Evolutionary conservation across 2,113 vertebrate genomes (phyloP).

Genomic region (Lamprotornis superbus): DNA sequence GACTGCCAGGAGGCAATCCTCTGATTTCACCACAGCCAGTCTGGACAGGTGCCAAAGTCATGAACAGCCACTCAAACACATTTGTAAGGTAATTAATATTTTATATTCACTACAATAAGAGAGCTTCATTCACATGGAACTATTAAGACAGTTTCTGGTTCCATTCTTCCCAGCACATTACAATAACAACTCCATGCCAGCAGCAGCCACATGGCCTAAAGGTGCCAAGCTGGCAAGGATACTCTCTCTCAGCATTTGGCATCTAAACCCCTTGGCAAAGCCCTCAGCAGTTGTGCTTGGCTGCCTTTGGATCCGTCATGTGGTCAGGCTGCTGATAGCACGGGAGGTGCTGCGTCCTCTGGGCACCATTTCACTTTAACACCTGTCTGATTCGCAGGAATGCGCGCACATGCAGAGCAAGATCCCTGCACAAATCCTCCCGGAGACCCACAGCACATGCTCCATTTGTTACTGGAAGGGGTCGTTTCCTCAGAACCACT

Average conservation of each 20-base stretch:
- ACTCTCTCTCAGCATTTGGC: slow-evolving; percentile 53
- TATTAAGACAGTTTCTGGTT: slow-evolving; percentile 52
- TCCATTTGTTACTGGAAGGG: slow-evolving; percentile 23
- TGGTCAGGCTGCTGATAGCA: slow-evolving; percentile 56
- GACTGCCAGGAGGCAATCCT: neutral
- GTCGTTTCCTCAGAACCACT: slow-evolving; percentile 15
- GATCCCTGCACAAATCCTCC: slow-evolving; percentile 58
- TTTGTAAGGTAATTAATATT: slow-evolving; percentile 55
- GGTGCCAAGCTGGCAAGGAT: slow-evolving; percentile 73
- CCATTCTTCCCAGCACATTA: slow-evolving; percentile 19
- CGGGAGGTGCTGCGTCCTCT: slow-evolving; percentile 34
- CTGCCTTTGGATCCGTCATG: slow-evolving; percentile 59
- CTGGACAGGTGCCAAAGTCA: slow-evolving; percentile 17
- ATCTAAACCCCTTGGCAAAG: slow-evolving; percentile 47
- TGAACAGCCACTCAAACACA: neutral
- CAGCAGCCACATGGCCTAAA: slow-evolving; percentile 53
- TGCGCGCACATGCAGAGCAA: slow-evolving; percentile 41
- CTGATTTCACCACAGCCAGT: neutral
- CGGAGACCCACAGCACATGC: neutral
- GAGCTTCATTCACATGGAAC: slow-evolving; percentile 13
- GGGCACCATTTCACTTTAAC: slow-evolving; percentile 50
- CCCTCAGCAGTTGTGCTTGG: slow-evolving; percentile 63
- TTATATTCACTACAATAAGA: slow-evolving; percentile 31
- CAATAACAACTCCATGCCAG: slow-evolving; percentile 28
- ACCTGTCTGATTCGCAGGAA: slow-evolving; percentile 66